Conservation (phyloP, 2,113 vertebrate genomes). For the Syrmaticus mikado region DNA sequence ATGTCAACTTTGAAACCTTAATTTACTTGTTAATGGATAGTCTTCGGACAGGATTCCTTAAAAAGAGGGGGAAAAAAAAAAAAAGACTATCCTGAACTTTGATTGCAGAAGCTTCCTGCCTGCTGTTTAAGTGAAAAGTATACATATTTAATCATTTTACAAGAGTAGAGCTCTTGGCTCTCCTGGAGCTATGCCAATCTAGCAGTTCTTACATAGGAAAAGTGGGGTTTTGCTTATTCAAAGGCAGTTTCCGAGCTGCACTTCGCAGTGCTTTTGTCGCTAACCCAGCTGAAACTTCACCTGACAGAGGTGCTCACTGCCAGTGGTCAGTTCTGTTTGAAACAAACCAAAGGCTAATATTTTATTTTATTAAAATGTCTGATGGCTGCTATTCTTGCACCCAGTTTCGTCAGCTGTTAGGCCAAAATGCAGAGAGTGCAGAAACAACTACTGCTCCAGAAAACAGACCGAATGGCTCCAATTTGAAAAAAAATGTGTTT, state of each 20-base stretch:
- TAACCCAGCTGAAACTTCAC: not conserved
- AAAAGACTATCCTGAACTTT: not conserved
- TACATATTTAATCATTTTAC: conserved; percentile 49
- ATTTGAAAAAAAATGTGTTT: not conserved
- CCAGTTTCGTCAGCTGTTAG: rapidly evolving
- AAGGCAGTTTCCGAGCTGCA: not conserved
- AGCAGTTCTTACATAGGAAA: conserved; percentile 16
- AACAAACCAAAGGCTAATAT: not conserved
- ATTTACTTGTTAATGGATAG: conserved; percentile 55
- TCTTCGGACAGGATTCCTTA: conserved; percentile 6
- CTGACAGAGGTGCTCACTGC: not conserved
- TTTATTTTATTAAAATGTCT: not conserved
- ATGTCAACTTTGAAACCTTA: conserved; percentile 50
- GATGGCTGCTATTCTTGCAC: rapidly evolving
- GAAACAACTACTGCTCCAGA: not conserved
- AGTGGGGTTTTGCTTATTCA: not conserved
- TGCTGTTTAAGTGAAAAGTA: conserved; percentile 53
- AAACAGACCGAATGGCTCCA: not conserved
- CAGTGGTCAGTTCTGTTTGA: not conserved
- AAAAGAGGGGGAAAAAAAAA: not conserved
- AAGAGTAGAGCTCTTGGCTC: conserved; percentile 36
- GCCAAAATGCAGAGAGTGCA: not conserved
- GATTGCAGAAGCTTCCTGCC: conserved; percentile 13
- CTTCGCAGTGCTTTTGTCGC: not conserved
- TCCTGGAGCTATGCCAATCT: conserved; percentile 8